phyloP scores from a whole-genome alignment of 2,113 vertebrate species.

The Corythornis vintsioides region DNA sequence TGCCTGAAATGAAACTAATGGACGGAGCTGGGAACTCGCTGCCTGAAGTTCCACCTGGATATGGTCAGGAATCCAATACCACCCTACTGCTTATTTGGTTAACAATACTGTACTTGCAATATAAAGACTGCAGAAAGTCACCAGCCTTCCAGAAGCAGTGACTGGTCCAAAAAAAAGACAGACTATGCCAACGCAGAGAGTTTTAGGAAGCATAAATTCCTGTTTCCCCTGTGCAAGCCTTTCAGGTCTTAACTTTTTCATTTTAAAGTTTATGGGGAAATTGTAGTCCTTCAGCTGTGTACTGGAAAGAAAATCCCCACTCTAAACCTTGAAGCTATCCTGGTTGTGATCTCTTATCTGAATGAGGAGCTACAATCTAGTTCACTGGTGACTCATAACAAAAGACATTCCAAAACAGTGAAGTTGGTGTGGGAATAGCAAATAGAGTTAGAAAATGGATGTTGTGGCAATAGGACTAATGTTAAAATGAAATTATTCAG shows the following conservation, averaged over 20 bases:
- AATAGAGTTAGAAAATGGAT: neutral
- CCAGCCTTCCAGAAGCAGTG: neutral
- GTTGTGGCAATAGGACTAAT: neutral
- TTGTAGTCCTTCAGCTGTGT: neutral
- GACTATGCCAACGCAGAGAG: neutral
- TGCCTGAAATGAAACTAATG: accelerated
- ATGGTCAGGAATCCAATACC: neutral
- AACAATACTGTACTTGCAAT: neutral
- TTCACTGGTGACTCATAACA: neutral
- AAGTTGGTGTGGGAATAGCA: neutral
- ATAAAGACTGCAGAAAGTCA: neutral
- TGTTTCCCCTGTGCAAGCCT: neutral
- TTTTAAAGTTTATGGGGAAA: neutral
- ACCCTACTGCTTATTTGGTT: neutral
- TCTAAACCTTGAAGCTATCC: neutral
- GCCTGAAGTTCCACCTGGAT: neutral
- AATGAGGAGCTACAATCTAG: neutral
- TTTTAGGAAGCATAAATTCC: neutral
- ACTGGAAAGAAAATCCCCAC: neutral
- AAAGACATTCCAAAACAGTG: neutral
- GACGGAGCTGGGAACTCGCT: neutral
- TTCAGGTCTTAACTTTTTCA: neutral
- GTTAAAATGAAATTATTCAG: neutral
- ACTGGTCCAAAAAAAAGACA: neutral
- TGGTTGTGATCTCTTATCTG: neutral